Conservation (phyloP, 1,140 invertebrate species). For the Triops cancriformis region DNA sequence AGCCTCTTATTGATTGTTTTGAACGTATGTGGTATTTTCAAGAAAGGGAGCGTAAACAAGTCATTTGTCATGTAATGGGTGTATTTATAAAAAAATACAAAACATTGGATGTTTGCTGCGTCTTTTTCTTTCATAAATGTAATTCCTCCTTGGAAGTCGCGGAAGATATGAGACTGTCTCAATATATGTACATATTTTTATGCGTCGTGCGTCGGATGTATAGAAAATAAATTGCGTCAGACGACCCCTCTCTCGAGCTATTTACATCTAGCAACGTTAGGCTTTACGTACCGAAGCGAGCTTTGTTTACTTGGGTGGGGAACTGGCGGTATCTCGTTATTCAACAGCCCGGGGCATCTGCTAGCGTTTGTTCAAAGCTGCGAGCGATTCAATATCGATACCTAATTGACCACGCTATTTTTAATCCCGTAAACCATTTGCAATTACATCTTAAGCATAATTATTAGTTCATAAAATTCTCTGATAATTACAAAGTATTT, state of each 20-base stretch:
- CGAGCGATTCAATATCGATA: not conserved
- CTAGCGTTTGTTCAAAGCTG: not conserved
- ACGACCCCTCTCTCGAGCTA: not conserved
- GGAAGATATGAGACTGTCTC: not conserved
- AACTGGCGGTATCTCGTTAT: not conserved
- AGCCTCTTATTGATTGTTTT: constrained; percentile 5
- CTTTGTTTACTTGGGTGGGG: constrained; percentile 5
- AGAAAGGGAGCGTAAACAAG: not conserved
- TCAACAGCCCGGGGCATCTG: not conserved
- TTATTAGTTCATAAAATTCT: no score
- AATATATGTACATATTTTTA: not conserved
- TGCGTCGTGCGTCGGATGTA: not conserved
- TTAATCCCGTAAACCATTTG: no score
- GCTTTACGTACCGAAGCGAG: not conserved
- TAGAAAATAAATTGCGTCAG: not conserved
- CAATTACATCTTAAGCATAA: no score
- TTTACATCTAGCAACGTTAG: not conserved
- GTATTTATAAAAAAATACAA: not conserved
- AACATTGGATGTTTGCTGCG: no score
- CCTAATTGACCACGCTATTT: not conserved
- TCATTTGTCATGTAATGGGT: not conserved
- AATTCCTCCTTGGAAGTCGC: not conserved
- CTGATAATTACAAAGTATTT: no score
- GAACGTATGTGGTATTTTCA: not conserved
- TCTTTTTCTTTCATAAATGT: no score